Conservation (phyloP, 2,797 vertebrate species). For the Hafferia zeledoni region DNA sequence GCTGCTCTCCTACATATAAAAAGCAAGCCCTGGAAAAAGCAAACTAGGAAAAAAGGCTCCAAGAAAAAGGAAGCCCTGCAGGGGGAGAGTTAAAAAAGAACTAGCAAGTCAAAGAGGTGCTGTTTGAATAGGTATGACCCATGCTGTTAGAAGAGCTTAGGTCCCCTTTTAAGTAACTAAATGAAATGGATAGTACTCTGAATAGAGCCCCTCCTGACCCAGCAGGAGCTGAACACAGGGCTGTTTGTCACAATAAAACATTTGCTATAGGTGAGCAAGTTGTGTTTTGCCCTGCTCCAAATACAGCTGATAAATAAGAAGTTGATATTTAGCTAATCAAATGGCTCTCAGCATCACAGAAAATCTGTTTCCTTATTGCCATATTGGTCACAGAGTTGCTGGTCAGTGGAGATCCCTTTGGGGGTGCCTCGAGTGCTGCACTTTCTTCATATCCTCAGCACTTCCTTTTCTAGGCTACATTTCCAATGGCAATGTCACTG, state of each 20-base stretch:
- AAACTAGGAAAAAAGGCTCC: neutral
- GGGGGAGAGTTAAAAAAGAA: neutral
- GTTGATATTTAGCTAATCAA: neutral
- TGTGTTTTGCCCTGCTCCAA: neutral
- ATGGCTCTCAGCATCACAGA: neutral
- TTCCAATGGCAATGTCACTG: neutral
- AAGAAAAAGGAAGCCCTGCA: neutral
- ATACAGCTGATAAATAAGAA: neutral
- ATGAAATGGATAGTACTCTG: neutral
- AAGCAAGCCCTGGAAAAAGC: constrained; percentile 9
- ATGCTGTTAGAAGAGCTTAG: neutral
- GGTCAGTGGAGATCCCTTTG: neutral
- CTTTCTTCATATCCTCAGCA: neutral
- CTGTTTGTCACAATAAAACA: neutral
- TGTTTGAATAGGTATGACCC: neutral
- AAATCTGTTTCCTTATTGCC: neutral
- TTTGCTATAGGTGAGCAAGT: neutral
- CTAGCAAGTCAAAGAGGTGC: neutral
- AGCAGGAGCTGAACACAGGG: neutral
- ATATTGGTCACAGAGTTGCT: neutral
- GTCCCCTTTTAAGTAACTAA: neutral
- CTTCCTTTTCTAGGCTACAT: neutral
- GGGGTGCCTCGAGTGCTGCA: neutral
- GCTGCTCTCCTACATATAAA: neutral
- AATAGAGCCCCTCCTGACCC: neutral